These are phyloP conservation scores for Sapayoa aenigma DNA, from an alignment of 2,113 vertebrate species.

Conservation along the genomic window DNA sequence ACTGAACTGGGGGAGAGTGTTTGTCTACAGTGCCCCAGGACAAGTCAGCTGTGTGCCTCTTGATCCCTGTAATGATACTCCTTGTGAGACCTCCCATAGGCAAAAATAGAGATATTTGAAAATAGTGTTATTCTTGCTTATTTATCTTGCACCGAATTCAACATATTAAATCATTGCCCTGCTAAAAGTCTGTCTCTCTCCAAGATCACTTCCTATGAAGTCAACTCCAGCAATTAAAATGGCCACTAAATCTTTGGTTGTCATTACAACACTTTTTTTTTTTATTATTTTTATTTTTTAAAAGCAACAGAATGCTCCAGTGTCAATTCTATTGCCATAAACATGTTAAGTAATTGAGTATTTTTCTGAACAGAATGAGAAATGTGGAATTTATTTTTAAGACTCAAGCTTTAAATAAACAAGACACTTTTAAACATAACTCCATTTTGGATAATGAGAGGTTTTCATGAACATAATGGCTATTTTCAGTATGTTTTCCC, in stretches of 20 bases:
- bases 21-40: neutral
- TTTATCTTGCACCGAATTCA: slow-evolving; percentile 2
- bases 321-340: neutral
- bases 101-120: neutral
- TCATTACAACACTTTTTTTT: neutral
- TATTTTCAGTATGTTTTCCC: slow-evolving; percentile 12
- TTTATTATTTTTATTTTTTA: neutral
- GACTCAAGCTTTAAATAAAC: slow-evolving; percentile 44
- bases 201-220: neutral
- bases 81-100: neutral
- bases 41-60: neutral
- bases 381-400: slow-evolving; percentile 30
- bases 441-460: slow-evolving; percentile 27
- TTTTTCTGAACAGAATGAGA: slow-evolving; percentile 28
- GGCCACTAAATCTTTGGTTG: slow-evolving; percentile 21
- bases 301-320: neutral
- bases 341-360: neutral
- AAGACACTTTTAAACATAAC: neutral
- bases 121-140: neutral
- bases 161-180: slow-evolving; percentile 2
- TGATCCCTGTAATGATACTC: neutral
- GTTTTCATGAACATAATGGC: slow-evolving; percentile 18
- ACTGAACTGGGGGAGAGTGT: neutral
- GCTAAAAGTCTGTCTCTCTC: slow-evolving; percentile 21
- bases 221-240: slow-evolving; percentile 30